Evolutionary conservation across 37 sponge, comb jelly and placozoan genomes (phyloP), one percentile per base, ranked within the genome.

Genomic region (Eunapius fragilis): DNA sequence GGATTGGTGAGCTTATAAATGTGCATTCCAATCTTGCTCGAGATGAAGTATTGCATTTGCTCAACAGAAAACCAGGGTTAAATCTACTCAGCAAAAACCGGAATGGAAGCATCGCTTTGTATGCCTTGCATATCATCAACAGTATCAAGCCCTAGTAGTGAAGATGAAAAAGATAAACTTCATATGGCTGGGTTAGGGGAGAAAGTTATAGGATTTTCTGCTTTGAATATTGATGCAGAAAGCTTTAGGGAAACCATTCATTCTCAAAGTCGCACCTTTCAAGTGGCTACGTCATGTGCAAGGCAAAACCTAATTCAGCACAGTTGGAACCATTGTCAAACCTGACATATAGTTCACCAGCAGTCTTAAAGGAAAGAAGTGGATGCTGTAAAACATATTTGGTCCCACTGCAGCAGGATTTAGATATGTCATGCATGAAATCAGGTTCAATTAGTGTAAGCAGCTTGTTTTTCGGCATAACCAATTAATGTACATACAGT

Each of bases 161-260:
- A 90, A 24, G 38, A 24, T 12, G 86, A 85, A 70, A 82, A 84
- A 36, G 85, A 89, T 68, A 77, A 85, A 7, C 82, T 90, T 11
- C 50, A 81, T 67, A 24, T 75, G 68, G 86, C 91, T 31, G 91
- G 86, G 11, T 41, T 90, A 68, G 91, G 91, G 14, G 91, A 81
- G 33, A 85, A 90, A 69, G 82, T 77, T 31, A 85, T 90, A 32
- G 80, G 9, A 37, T 88, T 88, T 58, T 25, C 37, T 17, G 24
- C 26, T 68, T 33, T 88, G 19, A 37, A 82, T 71, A 19, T 69
- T 5, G 37, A 25, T 58, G 76, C 81, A 13, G 76, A 79, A 27
- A 75, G 27, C 12, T 84, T 76, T 84, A 67, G 85, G 26, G 85
- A 75, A 41, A 41, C 41, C 41, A 41, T 41, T 41, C 41, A 41